phyloP scores from a whole-genome alignment of 2,888 invertebrate species.

The Lampropteryx suffumata region DNA sequence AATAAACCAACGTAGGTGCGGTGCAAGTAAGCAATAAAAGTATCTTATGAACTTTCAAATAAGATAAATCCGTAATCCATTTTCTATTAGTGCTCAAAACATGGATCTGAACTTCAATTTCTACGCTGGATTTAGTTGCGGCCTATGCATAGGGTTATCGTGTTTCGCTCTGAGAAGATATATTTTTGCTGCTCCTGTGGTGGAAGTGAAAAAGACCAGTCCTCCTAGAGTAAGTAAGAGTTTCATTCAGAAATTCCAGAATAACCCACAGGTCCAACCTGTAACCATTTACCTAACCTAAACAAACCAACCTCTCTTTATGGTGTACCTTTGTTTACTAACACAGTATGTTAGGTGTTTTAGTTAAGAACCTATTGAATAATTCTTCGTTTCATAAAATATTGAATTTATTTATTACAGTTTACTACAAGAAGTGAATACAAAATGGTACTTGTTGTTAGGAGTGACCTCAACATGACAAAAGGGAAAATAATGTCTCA shows the following conservation, averaged over 20 bases:
- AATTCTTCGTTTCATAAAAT: too few relatives aligned
- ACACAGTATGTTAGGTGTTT: too few relatives aligned
- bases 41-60: background rate
- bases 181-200: conserved; percentile 3
- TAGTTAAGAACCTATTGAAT: too few relatives aligned
- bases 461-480: conserved; percentile 94
- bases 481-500: conserved; percentile 96
- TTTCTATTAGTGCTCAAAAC: too few relatives aligned
- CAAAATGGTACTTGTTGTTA: conserved; percentile 91
- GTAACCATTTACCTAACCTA: too few relatives aligned
- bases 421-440: conserved; percentile 74
- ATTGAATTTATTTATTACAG: too few relatives aligned
- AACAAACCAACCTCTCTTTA: too few relatives aligned
- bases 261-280: too few relatives aligned
- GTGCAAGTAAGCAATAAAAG: too few relatives aligned
- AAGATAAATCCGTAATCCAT: too few relatives aligned
- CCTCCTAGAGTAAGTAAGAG: background rate
- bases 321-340: too few relatives aligned
- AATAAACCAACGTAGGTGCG: too few relatives aligned
- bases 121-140: conserved; percentile 53
- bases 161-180: conserved; percentile 46
- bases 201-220: background rate
- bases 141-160: conserved; percentile 53
- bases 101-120: conserved; percentile 48
- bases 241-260: background rate